Evolutionary conservation across 1,140 invertebrate genomes (phyloP).

Genomic region (Homalodisca vitripennis): DNA sequence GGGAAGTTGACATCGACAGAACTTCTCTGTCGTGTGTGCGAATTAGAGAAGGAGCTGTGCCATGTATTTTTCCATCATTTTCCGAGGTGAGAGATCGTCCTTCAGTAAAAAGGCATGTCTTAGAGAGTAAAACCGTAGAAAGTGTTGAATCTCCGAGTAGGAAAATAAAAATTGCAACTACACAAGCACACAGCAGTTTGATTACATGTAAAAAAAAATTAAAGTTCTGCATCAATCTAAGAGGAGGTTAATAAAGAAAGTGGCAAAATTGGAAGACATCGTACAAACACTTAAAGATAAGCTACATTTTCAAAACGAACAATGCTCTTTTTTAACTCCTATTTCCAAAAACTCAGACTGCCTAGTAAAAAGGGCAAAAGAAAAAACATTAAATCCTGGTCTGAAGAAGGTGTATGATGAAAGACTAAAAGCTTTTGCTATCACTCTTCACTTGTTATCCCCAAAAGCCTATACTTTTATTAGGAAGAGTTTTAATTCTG

Average conservation of each 20-base stretch:
- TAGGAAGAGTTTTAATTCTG: conserved; percentile 44
- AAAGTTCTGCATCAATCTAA: conserved; percentile 12
- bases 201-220: conserved; percentile 26
- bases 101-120: no score
- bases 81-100: conserved; percentile 25
- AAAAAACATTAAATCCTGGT: conserved; percentile 20
- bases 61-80: conserved; percentile 32
- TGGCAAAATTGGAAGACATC: conserved; percentile 21
- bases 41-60: conserved; percentile 34
- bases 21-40: conserved; percentile 28
- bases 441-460: conserved; percentile 49
- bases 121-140: not conserved
- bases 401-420: conserved; percentile 32
- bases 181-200: not conserved
- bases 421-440: conserved; percentile 41
- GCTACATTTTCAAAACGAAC: conserved; percentile 23
- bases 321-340: conserved; percentile 25
- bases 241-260: conserved; percentile 17
- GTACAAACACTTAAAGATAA: conserved; percentile 25
- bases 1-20: conserved; percentile 34
- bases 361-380: conserved; percentile 24
- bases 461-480: conserved; percentile 48
- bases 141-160: conserved; percentile 19
- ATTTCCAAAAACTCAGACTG: conserved; percentile 26
- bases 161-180: conserved; percentile 17